Conservation (phyloP, 2,888 invertebrate species). For the Dryobota labecula region DNA sequence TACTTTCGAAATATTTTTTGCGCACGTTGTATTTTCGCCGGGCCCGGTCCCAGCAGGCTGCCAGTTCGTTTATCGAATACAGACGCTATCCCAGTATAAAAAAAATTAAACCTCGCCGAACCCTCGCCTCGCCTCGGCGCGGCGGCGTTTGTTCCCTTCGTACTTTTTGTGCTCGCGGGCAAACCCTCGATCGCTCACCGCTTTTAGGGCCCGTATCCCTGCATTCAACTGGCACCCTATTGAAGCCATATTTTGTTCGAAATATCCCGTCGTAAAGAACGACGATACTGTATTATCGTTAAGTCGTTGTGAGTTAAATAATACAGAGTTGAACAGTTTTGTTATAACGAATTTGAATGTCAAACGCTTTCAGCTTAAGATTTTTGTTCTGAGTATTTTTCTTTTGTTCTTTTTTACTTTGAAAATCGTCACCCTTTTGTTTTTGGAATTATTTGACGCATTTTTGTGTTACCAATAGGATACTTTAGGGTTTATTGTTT, state of each 20-base stretch:
- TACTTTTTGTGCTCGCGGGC: slow-evolving; percentile 79
- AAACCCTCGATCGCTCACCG: slow-evolving; percentile 71
- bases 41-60: slow-evolving; percentile 67
- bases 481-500: slow-evolving; percentile 2
- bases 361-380: slow-evolving; percentile 47
- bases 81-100: slow-evolving; percentile 64
- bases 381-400: slow-evolving; percentile 45
- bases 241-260: slow-evolving; percentile 76
- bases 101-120: slow-evolving; percentile 81
- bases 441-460: slow-evolving; percentile 4
- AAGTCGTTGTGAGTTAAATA: slow-evolving; percentile 67
- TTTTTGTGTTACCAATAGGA: not conserved
- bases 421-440: slow-evolving; percentile 15
- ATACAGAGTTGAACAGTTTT: slow-evolving; percentile 64
- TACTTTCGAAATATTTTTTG: slow-evolving; percentile 48
- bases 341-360: slow-evolving; percentile 69
- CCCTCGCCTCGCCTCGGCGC: slow-evolving; percentile 65
- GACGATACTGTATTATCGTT: slow-evolving; percentile 69
- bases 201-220: slow-evolving; percentile 76
- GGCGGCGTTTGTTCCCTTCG: slow-evolving; percentile 75
- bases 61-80: slow-evolving; percentile 65
- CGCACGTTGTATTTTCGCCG: slow-evolving; percentile 59
- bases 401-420: slow-evolving; percentile 36
- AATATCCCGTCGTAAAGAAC: slow-evolving; percentile 68
- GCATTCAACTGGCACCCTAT: slow-evolving; percentile 77